phyloP scores from a whole-genome alignment of 2,113 vertebrate species.

The Myiopsitta monachus region DNA sequence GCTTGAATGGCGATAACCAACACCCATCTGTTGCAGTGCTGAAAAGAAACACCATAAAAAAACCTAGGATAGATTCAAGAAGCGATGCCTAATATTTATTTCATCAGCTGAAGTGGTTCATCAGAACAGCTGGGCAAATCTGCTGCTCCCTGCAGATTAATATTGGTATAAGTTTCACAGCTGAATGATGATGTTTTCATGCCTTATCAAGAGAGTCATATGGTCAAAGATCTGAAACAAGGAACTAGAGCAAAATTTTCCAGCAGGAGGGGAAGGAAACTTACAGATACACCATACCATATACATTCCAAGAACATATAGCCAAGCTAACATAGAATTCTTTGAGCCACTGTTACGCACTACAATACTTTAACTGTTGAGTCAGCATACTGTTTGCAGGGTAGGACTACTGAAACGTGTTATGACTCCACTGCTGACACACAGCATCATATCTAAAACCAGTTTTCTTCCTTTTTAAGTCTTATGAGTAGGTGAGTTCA shows the following conservation, averaged over 20 bases:
- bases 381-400: neutral
- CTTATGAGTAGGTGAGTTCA: neutral
- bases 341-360: neutral
- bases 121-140: neutral
- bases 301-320: neutral
- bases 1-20: neutral
- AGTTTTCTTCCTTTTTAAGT: neutral
- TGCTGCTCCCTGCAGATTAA: neutral
- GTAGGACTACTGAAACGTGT: neutral
- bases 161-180: neutral
- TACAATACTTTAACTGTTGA: neutral
- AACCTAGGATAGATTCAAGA: neutral
- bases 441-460: neutral
- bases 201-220: neutral
- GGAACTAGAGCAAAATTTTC: neutral
- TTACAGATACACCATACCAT: neutral
- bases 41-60: neutral
- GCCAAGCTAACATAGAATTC: neutral
- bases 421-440: neutral
- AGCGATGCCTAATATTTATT: neutral
- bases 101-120: neutral
- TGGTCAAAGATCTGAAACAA: neutral
- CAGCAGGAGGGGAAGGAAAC: neutral
- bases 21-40: neutral
- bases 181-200: neutral